Base-by-base conservation (phyloP, 2,888 invertebrate genomes). In the Trichogramma dendrolimi region DNA sequence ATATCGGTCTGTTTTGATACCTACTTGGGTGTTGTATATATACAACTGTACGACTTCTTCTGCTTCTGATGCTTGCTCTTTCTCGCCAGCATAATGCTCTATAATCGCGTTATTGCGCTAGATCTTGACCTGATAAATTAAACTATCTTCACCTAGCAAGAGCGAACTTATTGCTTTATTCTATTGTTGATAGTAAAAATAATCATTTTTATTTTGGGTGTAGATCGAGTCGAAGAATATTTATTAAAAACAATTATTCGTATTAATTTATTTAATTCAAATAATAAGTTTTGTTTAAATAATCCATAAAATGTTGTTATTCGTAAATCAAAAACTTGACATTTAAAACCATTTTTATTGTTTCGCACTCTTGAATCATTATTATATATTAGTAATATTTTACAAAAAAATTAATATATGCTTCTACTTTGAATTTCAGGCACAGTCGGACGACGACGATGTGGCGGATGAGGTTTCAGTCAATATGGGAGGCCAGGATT, bases 381-480 rank as follows among this genome's bases (percentile, higher is more conserved):
- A 51, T 53, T 64, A 67, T 64, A 27, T 27, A 27, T 27, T 27
- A 27, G 3, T 27, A 27, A 27, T 27, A 2, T 27, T 27, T 27
- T 1, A 27, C 27, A 27, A 27, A 27, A 27, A 27, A 27, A 27
- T 27, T 27, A 27, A 27, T 27, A 27, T 27, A 14, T 14, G 14
- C 14, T 14, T 14, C 14, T 14, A 27, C 27, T 27, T 27, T 27
- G 27, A 27, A 27, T 82, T 81, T 53, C 83, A 95, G 95, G 96
- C 96, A 81, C 96, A 96, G 86, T 96, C 96, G 84, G 97, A 97
- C 83, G 96, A 97, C 83, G 96, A 97, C 81, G 93, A 89, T 79
- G 93, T 91, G 72, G 90, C 91, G 71, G 95, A 95, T 82, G 96
- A 96, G 81, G 94, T 95, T 82, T 91, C 94, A 81, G 94, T 96